A percentile compares a stretch with the other conserved stretches of the same genome.
These are phyloP conservation scores for Priocnemis perturbator DNA, from an alignment of 2,888 invertebrate species.

Conservation along the genomic window DNA sequence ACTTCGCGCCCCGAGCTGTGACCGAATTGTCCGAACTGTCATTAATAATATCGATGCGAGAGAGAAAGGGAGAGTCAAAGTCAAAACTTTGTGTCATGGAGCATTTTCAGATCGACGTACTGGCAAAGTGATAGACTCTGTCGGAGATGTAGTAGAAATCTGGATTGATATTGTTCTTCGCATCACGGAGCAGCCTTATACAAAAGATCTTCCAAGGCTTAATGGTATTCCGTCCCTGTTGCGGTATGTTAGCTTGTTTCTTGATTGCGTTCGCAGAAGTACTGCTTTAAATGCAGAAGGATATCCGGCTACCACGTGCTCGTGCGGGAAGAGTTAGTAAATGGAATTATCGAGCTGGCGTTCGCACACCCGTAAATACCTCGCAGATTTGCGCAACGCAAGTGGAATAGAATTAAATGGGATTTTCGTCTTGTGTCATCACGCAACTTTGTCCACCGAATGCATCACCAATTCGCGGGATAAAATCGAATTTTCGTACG, in stretches of 20 bases:
- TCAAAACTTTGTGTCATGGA: no score
- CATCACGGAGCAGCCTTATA: no score
- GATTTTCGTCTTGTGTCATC: conserved; percentile 30
- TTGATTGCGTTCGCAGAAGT: conserved; percentile 38
- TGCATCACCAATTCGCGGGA: conserved; percentile 1
- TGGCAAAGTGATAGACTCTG: no score
- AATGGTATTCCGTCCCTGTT: neutral
- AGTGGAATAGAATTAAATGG: conserved; percentile 50
- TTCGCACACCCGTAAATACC: conserved; percentile 48
- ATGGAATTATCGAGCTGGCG: conserved; percentile 48
- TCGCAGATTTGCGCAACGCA: conserved; percentile 40
- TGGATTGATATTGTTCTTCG: no score
- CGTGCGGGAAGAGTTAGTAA: conserved; percentile 36
- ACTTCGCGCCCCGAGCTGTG: no score
- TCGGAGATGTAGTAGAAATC: no score
- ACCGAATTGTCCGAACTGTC: no score
- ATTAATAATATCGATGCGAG: no score
- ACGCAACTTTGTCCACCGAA: no score
- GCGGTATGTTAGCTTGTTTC: conserved; percentile 35
- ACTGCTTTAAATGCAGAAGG: conserved; percentile 50
- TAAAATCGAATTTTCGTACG: conserved; percentile 36
- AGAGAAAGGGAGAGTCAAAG: no score
- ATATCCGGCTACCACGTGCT: conserved; percentile 37
- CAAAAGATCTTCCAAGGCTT: no score
- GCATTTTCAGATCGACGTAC: no score